Evolutionary conservation across 1,140 invertebrate species (phyloP), one percentile per base, ranked within the genome.

Genomic region (Magallana gigas): DNA sequence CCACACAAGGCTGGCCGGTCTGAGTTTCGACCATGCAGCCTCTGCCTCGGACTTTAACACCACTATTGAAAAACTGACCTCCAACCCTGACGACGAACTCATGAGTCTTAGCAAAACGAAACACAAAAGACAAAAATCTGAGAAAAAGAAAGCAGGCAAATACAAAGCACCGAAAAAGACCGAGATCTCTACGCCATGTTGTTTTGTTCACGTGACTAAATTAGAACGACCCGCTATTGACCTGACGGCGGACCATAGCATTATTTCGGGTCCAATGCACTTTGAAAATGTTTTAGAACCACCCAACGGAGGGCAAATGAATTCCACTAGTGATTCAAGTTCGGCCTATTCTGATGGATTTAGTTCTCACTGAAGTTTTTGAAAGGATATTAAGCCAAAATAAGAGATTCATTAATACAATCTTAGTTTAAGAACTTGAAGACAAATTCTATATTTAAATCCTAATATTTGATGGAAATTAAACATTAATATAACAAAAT

Each of bases 131-230:
- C 92, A 93, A 62, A 91, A 90, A 82, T 90, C 90, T 62, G 84
- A 88, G 84, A 92, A 92, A 85, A 92, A 90, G 82, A 92, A 91
- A 86, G 91, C 85, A 84, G 89, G 86, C 76, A 94, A 94, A 90
- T 91, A 90, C 84, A 94, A 94, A 80, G 94, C 97, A 84, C 97
- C 97, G 6, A 96, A 96, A 36, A 98, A 98, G 93, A 96, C 96
- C 81, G 97, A 98, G 93, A 98, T 98, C 89, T 98, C 97, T 14
- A 96, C 97, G 91, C 97, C 97, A 0, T 98, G 97, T 93, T 97
- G 97, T 91, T 98, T 98, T 94, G 97, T 97, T 86, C 97, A 98
- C 92, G 96, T 98, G 80, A 98, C 97, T 56, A 97, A 96, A 88
- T 96, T 98, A 12, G 97, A 97, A 87, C 95, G 96, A 18, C 96